These are phyloP conservation scores for Drosophila monieri DNA, from an alignment of 2,888 invertebrate species.

Conservation along the genomic window DNA sequence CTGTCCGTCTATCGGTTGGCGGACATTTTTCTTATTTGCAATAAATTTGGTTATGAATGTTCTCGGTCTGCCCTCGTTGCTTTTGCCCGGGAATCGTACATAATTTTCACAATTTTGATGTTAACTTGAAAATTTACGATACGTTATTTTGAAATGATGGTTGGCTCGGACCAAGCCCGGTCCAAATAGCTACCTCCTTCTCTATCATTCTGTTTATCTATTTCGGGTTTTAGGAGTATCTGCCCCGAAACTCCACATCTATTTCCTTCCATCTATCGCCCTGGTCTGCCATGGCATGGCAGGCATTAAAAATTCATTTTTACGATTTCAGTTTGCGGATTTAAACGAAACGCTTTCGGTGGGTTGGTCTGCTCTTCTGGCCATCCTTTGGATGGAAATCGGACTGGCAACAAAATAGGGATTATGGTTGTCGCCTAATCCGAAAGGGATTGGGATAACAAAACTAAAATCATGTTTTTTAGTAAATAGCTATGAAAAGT, in stretches of 20 bases:
- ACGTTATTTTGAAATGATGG: slow-evolving; percentile 77
- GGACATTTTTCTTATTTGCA: slow-evolving; percentile 82
- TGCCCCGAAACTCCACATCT: slow-evolving; percentile 17
- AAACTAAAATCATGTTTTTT: slow-evolving; percentile 1
- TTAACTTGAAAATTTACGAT: slow-evolving; percentile 81
- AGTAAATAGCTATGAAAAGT: background rate
- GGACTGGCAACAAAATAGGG: slow-evolving; percentile 18
- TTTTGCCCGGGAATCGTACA: slow-evolving; percentile 68
- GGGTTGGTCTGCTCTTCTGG: background rate
- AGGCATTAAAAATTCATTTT: slow-evolving; percentile 66
- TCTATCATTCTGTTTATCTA: slow-evolving; percentile 7
- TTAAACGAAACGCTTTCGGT: slow-evolving; percentile 21
- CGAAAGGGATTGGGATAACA: background rate
- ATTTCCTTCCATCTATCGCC: slow-evolving; percentile 47
- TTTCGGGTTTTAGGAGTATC: slow-evolving; percentile 8
- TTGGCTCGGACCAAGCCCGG: slow-evolving; percentile 25
- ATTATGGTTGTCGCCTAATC: slow-evolving; percentile 24
- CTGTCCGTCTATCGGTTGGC: slow-evolving; percentile 56
- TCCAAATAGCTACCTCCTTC: slow-evolving; percentile 2
- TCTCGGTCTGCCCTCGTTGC: slow-evolving; percentile 53
- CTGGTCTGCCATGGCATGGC: slow-evolving; percentile 23
- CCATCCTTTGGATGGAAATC: slow-evolving; percentile 6
- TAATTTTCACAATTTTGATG: slow-evolving; percentile 82
- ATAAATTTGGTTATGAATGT: slow-evolving; percentile 83
- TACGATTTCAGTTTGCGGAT: slow-evolving; percentile 42